Conservation (phyloP, 2,888 invertebrate genomes). For the Toxonevra muliebris region DNA sequence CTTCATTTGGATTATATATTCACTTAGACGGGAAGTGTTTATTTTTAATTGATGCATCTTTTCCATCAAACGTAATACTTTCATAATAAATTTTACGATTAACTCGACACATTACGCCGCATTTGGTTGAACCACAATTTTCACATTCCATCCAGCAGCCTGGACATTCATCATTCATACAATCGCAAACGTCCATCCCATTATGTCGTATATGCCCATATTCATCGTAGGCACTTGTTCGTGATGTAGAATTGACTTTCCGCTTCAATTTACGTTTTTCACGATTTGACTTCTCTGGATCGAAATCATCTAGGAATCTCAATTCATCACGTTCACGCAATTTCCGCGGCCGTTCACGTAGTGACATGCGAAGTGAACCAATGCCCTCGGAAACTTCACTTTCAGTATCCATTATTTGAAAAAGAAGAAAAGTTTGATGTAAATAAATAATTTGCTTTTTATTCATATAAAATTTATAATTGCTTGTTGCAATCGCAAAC, state of each 20-base stretch:
- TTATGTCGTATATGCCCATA: constrained; percentile 72
- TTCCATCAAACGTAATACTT: constrained; percentile 81
- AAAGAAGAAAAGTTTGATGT: no score
- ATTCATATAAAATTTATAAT: no score
- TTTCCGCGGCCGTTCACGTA: constrained; percentile 49
- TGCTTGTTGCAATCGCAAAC: no score
- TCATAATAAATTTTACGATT: constrained; percentile 83
- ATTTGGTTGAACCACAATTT: constrained; percentile 78
- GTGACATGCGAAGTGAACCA: constrained; percentile 44
- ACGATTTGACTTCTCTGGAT: constrained; percentile 81
- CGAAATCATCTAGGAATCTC: constrained; percentile 71
- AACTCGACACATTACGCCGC: constrained; percentile 82
- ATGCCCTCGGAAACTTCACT: constrained; percentile 41
- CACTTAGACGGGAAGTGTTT: constrained; percentile 21
- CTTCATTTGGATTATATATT: no score
- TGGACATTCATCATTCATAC: constrained; percentile 77
- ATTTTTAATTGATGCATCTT: constrained; percentile 67
- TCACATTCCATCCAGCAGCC: constrained; percentile 87
- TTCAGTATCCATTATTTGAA: constrained; percentile 45
- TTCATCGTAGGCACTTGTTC: constrained; percentile 71
- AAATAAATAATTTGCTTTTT: no score
- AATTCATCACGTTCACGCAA: constrained; percentile 44
- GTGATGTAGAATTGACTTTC: constrained; percentile 48
- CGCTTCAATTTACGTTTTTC: constrained; percentile 81
- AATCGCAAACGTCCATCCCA: constrained; percentile 84